Percentiles rank a stretch among this genome's conserved stretches.
These are phyloP conservation scores for Samia ricini DNA, from an alignment of 1,140 invertebrate genomes.

Conservation along the genomic window DNA sequence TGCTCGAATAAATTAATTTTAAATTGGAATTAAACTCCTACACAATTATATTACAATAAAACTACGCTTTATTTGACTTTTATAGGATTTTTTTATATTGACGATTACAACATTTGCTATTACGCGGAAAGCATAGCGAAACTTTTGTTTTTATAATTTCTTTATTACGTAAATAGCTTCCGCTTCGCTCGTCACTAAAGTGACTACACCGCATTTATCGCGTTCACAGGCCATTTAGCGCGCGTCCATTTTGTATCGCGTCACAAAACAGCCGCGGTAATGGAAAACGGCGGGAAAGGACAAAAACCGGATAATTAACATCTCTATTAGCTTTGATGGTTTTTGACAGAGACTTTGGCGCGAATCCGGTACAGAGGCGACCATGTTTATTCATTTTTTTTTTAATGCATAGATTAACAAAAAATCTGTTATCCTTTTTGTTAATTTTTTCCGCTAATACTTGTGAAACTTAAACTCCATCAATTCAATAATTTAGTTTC, in stretches of 20 bases:
- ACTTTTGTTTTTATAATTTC: too few relatives aligned
- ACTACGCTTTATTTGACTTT: too few relatives aligned
- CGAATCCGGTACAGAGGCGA: not conserved
- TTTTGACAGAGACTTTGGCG: not conserved
- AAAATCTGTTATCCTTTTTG: not conserved
- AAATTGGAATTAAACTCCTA: too few relatives aligned
- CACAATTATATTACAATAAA: too few relatives aligned
- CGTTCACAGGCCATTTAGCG: conserved; percentile 36
- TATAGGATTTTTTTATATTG: too few relatives aligned
- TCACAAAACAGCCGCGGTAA: conserved; percentile 31
- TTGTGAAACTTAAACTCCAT: not conserved
- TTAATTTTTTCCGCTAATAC: not conserved
- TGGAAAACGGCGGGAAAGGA: conserved; percentile 25
- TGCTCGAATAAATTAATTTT: too few relatives aligned
- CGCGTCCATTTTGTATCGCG: conserved; percentile 36
- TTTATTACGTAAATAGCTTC: not conserved
- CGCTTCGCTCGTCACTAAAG: not conserved
- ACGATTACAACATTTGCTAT: too few relatives aligned
- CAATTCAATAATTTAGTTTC: not conserved
- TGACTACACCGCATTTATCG: conserved; percentile 22
- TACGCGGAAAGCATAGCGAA: too few relatives aligned
- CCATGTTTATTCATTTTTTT: not conserved
- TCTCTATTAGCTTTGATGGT: conserved; percentile 6
- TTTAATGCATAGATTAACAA: not conserved
- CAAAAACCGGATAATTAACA: conserved; percentile 15